Percentiles rank a stretch among this genome's conserved stretches.
Conservation (phyloP, 1,140 invertebrate species). For the Antheraea pernyi region DNA sequence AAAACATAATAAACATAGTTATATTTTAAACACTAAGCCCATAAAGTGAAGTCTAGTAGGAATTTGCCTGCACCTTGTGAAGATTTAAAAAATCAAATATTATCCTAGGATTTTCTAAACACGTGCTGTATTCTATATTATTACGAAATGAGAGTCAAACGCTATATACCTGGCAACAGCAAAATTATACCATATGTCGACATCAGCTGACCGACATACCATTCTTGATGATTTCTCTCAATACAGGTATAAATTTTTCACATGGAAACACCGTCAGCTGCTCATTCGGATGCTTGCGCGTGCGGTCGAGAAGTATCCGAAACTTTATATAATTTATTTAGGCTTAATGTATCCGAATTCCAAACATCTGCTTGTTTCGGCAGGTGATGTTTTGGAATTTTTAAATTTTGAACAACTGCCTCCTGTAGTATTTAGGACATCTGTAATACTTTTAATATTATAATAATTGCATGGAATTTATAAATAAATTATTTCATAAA, state of each 20-base stretch:
- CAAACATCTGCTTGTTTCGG: conserved; percentile 50
- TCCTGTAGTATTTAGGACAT: neutral
- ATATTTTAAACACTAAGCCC: too few species aligned
- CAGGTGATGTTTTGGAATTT: conserved; percentile 59
- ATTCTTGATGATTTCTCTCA: conserved; percentile 32
- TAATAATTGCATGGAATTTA: neutral
- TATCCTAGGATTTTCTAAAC: too few species aligned
- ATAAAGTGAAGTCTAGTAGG: too few species aligned
- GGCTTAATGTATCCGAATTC: conserved; percentile 26
- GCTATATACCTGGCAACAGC: too few species aligned
- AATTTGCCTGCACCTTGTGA: too few species aligned
- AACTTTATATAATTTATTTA: conserved; percentile 36
- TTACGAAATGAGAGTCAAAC: neutral
- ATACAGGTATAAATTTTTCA: conserved; percentile 48
- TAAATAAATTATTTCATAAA: too few species aligned
- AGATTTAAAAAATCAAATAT: too few species aligned
- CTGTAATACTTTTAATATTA: neutral
- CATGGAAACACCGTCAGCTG: conserved; percentile 49
- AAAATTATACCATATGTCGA: conserved; percentile 23
- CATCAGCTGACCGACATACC: conserved; percentile 53
- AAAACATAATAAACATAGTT: too few species aligned
- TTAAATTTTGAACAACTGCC: conserved; percentile 38
- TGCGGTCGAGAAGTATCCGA: conserved; percentile 53
- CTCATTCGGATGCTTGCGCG: conserved; percentile 32
- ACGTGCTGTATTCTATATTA: neutral